These are phyloP conservation scores for Glareola pratincola DNA, from an alignment of 2,113 vertebrate species.

Conservation along the genomic window DNA sequence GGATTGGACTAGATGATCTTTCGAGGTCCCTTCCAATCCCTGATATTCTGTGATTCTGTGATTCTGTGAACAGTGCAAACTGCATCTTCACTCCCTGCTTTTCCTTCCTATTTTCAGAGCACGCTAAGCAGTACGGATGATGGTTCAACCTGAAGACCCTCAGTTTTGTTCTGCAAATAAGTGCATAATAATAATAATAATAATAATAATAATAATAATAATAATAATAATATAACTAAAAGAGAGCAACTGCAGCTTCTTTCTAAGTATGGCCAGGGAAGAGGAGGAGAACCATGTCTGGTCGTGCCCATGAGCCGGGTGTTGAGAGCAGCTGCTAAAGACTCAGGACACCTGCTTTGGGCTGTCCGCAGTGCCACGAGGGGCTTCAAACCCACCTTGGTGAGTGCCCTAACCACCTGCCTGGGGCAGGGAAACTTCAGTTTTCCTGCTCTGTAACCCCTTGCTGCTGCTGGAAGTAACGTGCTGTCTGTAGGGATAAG, in stretches of 20 bases:
- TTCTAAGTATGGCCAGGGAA: neutral
- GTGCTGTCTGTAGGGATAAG: neutral
- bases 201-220: neutral
- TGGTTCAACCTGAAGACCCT: neutral
- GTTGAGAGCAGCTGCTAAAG: neutral
- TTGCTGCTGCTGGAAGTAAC: neutral
- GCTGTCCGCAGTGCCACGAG: neutral
- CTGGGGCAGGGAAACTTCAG: neutral
- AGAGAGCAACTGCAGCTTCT: neutral
- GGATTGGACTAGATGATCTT: no score
- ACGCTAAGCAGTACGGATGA: fast-evolving
- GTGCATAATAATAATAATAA: no score
- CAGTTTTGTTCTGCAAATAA: neutral
- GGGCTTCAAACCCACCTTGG: neutral
- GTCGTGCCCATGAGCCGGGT: fast-evolving
- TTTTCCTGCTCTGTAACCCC: neutral
- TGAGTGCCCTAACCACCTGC: neutral
- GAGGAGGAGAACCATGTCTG: neutral
- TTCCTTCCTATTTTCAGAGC: neutral
- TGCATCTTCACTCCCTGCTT: neutral
- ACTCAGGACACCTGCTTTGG: neutral
- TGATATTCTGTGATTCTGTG: no score
- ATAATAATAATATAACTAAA: neutral
- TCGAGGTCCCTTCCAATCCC: no score
- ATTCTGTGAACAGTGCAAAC: neutral